Conservation (phyloP, 2,113 vertebrate species). For the Dicentrarchus labrax region DNA sequence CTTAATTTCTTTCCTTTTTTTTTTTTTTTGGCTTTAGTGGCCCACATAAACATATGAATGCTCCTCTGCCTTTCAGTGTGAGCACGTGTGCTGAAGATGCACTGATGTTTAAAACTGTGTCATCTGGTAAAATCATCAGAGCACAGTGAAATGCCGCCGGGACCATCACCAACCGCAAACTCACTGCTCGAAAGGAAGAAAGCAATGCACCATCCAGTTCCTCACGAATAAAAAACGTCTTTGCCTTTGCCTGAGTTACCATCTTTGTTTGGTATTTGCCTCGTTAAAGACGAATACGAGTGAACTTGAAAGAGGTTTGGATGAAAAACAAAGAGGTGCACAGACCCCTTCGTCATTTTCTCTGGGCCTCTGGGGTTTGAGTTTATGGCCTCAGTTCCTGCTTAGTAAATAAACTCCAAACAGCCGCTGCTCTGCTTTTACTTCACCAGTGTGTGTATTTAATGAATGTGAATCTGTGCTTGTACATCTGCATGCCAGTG, state of each 20-base stretch:
- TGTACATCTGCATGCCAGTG: conserved; percentile 11
- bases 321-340: conserved; percentile 46
- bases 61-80: conserved; percentile 11
- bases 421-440: conserved; percentile 49
- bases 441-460: conserved; percentile 31
- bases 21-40: conserved; percentile 31
- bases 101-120: conserved; percentile 64
- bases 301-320: conserved; percentile 56
- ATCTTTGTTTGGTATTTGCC: conserved; percentile 41
- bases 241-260: conserved; percentile 23
- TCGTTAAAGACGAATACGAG: conserved; percentile 48
- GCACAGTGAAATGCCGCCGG: conserved; percentile 5
- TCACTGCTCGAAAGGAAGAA: conserved; percentile 17
- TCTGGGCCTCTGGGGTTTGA: conserved; percentile 40
- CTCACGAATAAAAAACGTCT: background rate
- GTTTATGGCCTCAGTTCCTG: conserved; percentile 58
- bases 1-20: conserved; percentile 19
- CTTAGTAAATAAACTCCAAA: conserved; percentile 71
- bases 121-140: conserved; percentile 58
- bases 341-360: conserved; percentile 41
- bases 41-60: conserved; percentile 30
- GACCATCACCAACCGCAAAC: conserved; percentile 32
- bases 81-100: conserved; percentile 50
- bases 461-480: conserved; percentile 33
- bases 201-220: background rate